Base-by-base conservation (phyloP, 1,140 invertebrate species). In the Cotesia vestalis region DNA sequence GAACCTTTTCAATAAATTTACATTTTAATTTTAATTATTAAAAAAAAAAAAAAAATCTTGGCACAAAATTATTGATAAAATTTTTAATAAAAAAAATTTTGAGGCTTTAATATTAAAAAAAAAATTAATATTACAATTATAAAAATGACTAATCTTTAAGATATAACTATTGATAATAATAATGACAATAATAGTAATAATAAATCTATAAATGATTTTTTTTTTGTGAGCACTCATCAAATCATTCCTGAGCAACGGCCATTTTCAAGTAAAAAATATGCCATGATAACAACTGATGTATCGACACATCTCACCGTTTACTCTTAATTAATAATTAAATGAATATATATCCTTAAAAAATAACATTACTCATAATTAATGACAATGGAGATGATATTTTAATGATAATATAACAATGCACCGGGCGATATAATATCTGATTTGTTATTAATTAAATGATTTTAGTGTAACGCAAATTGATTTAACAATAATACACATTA, bases 241-340 rank as follows among this genome's bases (percentile, higher is more conserved):
- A 70, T 70, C 59, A 53, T 78, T 69, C 63, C 70, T 79, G 80
- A 79, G 75, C 75, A 75, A 80, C 77, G 72, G 73, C 74, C 72
- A 77, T 70, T 75, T 69, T 75, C 76, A 75, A 78, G 77, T 83
- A 84, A 79, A 85, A 85, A 84, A 85, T 83, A 84, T 80, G 75
- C 71, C 63, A 76, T 74, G 79, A 76, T 81, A 71, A 78, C 66
- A 69, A 64, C 46, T 53, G 67, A 66, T 67, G 73, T 60, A 60
- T 27, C 71, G 40, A 40, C 52, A 17, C 62, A 17, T 40, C 52
- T 36, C 51, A 51, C 62, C 20, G 11, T 70, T 55, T 63, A 52
- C n/a, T 51, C 40, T 59, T 55, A 46, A 46, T 46, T 66, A n/a
- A 20, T 61, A 17, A 61, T 61, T 61, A 17, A 27, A 20, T 61